phyloP scores from a whole-genome alignment of 2,113 vertebrate genomes.

The Micronycteris hirsuta region DNA sequence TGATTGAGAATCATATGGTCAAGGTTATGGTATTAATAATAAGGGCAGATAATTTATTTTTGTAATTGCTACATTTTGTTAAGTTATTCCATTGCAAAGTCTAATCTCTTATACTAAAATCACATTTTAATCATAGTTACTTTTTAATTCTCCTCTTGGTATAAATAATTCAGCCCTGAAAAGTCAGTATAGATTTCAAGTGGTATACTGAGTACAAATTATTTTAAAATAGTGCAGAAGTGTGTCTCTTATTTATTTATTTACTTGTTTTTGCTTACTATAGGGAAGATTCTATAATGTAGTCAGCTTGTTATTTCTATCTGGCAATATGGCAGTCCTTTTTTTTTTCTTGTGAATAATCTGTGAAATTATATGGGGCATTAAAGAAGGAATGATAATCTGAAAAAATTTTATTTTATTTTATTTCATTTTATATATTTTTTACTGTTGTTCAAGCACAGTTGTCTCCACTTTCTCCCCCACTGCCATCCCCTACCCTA shows the following conservation, averaged over 20 bases:
- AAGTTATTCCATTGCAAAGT: neutral
- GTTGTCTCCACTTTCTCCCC: too few relatives aligned
- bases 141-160: neutral
- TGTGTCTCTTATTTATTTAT: neutral
- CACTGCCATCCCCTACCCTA: too few relatives aligned
- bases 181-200: neutral
- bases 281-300: neutral
- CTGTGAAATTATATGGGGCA: neutral
- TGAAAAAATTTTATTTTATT: too few relatives aligned
- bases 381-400: neutral
- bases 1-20: neutral
- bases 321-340: neutral
- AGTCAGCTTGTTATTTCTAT: neutral
- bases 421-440: too few relatives aligned
- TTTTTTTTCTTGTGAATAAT: neutral
- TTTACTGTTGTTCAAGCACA: too few relatives aligned
- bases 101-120: neutral
- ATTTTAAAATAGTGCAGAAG: conserved; percentile 10
- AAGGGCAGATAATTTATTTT: neutral
- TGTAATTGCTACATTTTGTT: neutral
- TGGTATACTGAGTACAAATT: neutral
- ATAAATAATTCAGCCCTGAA: neutral
- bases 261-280: neutral
- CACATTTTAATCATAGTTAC: neutral
- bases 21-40: neutral